phyloP scores from a whole-genome alignment of 2,888 invertebrate species.

The Poecilus cupreus region DNA sequence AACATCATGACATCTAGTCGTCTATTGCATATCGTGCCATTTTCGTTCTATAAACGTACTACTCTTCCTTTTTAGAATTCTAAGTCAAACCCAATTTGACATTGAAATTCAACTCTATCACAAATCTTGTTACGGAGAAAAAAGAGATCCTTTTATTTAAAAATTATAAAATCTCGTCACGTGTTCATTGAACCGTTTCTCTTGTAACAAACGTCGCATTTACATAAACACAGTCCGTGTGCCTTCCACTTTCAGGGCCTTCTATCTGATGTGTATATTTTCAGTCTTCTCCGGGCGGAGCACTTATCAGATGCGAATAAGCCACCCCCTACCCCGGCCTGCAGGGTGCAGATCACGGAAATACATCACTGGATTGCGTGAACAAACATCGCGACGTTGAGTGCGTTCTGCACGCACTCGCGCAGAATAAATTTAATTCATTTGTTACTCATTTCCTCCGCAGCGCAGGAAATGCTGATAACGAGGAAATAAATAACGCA shows the following conservation, averaged over 20 bases:
- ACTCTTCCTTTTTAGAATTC: background rate
- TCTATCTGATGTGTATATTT: conserved; percentile 52
- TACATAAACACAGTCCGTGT: conserved; percentile 2
- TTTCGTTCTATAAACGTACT: too few species aligned
- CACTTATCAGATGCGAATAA: conserved; percentile 36
- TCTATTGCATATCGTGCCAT: too few species aligned
- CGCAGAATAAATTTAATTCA: conserved; percentile 53
- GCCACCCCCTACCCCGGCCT: background rate
- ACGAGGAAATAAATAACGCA: conserved; percentile 43
- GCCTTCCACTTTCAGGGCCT: background rate
- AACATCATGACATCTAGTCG: too few species aligned
- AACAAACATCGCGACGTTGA: conserved; percentile 43
- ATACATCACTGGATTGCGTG: conserved; percentile 49
- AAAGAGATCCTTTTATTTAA: conserved; percentile 21
- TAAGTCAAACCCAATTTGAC: background rate
- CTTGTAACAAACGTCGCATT: conserved; percentile 11
- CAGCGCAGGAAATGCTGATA: conserved; percentile 41
- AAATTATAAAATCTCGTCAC: conserved; percentile 30
- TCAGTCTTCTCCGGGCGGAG: conserved; percentile 11
- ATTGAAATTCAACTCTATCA: background rate
- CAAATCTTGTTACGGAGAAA: conserved; percentile 19
- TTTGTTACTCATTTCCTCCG: conserved; percentile 56
- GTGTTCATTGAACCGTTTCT: conserved; percentile 33
- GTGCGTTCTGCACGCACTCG: conserved; percentile 46
- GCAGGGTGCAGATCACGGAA: conserved; percentile 16